phyloP scores from a whole-genome alignment of 1,140 invertebrate genomes.

The Trichogramma pretiosum region DNA sequence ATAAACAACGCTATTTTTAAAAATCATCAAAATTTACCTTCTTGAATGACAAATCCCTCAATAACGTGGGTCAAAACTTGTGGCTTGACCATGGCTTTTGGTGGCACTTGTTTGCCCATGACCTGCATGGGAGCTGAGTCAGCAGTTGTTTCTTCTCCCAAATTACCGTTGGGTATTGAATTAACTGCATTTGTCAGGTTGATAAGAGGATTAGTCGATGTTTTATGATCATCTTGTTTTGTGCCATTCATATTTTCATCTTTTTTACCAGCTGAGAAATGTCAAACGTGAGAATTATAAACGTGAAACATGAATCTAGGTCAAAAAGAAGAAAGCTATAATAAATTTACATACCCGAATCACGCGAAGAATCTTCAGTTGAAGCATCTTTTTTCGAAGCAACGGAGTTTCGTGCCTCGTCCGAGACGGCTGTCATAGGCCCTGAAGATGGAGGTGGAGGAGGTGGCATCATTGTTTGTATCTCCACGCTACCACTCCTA shows the following conservation, averaged over 20 bases:
- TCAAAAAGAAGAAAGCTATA: too few species aligned
- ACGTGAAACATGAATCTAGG: too few species aligned
- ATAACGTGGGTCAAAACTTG: conserved; percentile 94
- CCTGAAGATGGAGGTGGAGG: conserved; percentile 1
- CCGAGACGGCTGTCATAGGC: background rate
- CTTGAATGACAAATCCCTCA: conserved; percentile 94
- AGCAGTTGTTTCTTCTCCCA: conserved; percentile 27
- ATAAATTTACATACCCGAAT: too few species aligned
- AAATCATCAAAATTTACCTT: conserved; percentile 46
- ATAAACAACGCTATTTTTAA: background rate
- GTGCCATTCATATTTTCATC: conserved; percentile 27
- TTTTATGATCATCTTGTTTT: conserved; percentile 32
- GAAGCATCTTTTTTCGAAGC: too few species aligned
- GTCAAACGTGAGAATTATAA: too few species aligned
- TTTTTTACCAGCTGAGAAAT: conserved; percentile 29
- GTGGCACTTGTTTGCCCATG: conserved; percentile 56
- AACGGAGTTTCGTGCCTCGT: too few species aligned
- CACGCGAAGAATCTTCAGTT: too few species aligned
- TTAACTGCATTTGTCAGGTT: conserved; percentile 41
- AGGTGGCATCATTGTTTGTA: conserved; percentile 4
- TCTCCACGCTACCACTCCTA: background rate
- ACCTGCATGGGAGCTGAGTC: conserved; percentile 28
- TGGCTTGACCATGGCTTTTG: conserved; percentile 93
- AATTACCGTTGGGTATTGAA: conserved; percentile 38
- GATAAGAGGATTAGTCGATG: conserved; percentile 35